Base-by-base conservation (phyloP, 2,888 invertebrate genomes). In the Calameuta idolon region DNA sequence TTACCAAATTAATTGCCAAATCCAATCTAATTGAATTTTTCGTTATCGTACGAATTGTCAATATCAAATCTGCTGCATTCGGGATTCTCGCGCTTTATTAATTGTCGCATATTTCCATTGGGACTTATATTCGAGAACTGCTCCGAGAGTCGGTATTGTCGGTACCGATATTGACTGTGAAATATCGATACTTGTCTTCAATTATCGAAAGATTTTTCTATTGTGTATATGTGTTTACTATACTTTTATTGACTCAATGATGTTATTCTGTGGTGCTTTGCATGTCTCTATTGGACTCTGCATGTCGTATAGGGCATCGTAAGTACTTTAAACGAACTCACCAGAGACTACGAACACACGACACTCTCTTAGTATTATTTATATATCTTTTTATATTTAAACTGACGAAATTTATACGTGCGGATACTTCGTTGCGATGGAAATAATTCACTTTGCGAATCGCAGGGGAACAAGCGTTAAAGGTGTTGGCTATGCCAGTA, bases 201-300 rank as follows among this genome's bases (percentile, higher is more conserved):
- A 33, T 34, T 74, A 12, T 74, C 74, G 35, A 37, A 33, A 35
- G 35, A 74, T 74, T 74, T 74, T 74, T 74, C 74, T 34, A 88
- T 84, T 85, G 84, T 88, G 83, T 87, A 86, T 84, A 87, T 89
- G 86, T 89, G 84, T 86, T 87, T 87, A 88, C 80, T 85, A 79
- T 81, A 87, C 83, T 88, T 88, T 85, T 87, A 89, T 88, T 89
- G 85, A 90, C 86, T 89, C 85, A 89, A 89, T 88, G 86, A 89
- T 90, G 87, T 90, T 90, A 89, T 90, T 90, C 87, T 90, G 89
- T 91, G 90, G 89, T 90, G 90, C 90, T 91, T 90, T 90, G 90
- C 90, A 91, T 91, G 90, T 90, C 90, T 91, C 89, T 90, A 90
- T 91, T 90, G 90, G 90, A 91, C 87, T 90, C 90, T 90, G 90